Evolutionary conservation across 2,888 invertebrate genomes (phyloP), one percentile per base, ranked within the genome.

Genomic region (Mellilla xanthometata): DNA sequence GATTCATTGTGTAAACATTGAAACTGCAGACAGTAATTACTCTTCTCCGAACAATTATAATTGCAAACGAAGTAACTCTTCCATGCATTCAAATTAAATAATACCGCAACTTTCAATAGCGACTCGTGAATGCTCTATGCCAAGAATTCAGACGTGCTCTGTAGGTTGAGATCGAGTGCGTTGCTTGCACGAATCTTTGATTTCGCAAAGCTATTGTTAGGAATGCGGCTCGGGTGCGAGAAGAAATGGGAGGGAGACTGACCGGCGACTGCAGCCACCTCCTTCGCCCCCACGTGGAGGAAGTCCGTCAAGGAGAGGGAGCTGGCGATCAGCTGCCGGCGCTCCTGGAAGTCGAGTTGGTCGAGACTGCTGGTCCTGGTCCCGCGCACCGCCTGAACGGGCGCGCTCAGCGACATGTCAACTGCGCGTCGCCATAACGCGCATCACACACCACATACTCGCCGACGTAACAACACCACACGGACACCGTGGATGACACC

Each of bases 321-420:
- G 55, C 96, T 96, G 33, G 96, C 96, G 59, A 97, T 97, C 72
- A 97, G 90, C 84, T 96, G 95, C 66, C 96, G 91, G 80, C 96
- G 96, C 91, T 97, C 96, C 85, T 96, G 96, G 80, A 97, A 97
- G 89, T 97, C 96, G 45, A 97, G 92, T 88, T 95, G 95, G 91
- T 96, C 96, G 90, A 96, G 91, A 73, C 95, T 95, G 82, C 93
- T 95, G 87, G 95, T 95, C 68, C 95, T 82, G 58, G 82, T 81
- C 63, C 85, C 86, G 85, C 88, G 88, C 86, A 83, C 86, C 85
- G 83, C 84, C 80, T 79, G 84, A 70, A 81, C 81, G 80, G 86
- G 84, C 81, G 87, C 86, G 85, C 80, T 83, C 79, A 87, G 74
- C 76, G 89, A 87, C 90, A 88, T 89, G 83, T 88, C 89, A 88